phyloP scores from a whole-genome alignment of 1,140 invertebrate genomes.

The Oryzaephilus surinamensis region DNA sequence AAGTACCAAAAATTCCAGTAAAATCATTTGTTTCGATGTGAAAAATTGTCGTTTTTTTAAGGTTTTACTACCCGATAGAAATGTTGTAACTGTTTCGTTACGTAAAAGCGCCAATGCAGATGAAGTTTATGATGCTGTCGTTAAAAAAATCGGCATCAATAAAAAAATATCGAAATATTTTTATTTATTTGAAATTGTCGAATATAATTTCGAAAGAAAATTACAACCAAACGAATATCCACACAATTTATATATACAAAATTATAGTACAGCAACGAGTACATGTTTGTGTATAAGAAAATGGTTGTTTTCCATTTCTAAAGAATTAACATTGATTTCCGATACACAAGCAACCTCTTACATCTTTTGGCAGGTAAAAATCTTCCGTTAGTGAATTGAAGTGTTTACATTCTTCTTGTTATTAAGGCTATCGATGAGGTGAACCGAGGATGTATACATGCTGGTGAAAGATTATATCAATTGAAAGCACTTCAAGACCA shows the following conservation, averaged over 20 bases:
- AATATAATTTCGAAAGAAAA: conserved; percentile 94
- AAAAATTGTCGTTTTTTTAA: conserved; percentile 13
- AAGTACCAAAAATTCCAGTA: conserved; percentile 45
- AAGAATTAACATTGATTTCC: conserved; percentile 59
- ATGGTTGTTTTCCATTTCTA: conserved; percentile 81
- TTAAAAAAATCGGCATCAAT: conserved; percentile 73
- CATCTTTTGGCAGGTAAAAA: conserved; percentile 62
- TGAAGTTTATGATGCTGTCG: conserved; percentile 83
- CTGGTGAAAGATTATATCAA: conserved; percentile 85
- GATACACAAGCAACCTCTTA: conserved; percentile 55
- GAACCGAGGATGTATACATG: conserved; percentile 81
- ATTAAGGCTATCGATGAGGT: conserved; percentile 90
- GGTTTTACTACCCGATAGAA: conserved; percentile 64
- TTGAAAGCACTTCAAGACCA: conserved; percentile 89
- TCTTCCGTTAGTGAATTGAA: no score
- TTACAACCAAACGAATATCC: conserved; percentile 88
- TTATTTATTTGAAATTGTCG: conserved; percentile 96
- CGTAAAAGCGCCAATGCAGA: conserved; percentile 82
- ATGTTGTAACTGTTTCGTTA: conserved; percentile 86
- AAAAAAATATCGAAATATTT: conserved; percentile 80
- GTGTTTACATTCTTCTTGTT: conserved; percentile 39
- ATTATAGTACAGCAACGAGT: conserved; percentile 96
- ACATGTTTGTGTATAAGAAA: conserved; percentile 89
- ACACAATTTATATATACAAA: conserved; percentile 96
- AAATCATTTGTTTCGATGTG: neutral